phyloP scores from a whole-genome alignment of 2,888 invertebrate species.

The Thera britannica region DNA sequence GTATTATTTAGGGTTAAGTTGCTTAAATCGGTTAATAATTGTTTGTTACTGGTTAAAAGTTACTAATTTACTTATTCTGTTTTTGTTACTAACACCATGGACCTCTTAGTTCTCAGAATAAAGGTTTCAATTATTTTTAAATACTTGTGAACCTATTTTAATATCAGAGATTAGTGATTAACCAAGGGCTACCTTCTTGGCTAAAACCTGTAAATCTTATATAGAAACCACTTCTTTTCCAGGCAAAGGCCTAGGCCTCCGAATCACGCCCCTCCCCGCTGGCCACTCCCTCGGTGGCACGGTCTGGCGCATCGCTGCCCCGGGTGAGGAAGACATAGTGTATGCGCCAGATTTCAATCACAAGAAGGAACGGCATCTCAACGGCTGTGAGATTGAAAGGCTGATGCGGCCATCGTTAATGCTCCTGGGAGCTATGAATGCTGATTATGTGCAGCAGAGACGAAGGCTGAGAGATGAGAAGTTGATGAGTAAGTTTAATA shows the following conservation, averaged over 20 bases:
- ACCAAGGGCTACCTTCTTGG: too few relatives aligned
- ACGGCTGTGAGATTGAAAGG: conserved; percentile 96
- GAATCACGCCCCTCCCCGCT: conserved; percentile 97
- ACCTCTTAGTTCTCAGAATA: too few relatives aligned
- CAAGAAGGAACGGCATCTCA: conserved; percentile 98
- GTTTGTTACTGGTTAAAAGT: too few relatives aligned
- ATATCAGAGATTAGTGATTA: too few relatives aligned
- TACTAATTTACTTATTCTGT: too few relatives aligned
- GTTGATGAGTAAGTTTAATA: conserved; percentile 91
- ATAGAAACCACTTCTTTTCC: conserved; percentile 34
- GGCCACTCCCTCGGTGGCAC: conserved; percentile 99
- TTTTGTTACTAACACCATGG: too few relatives aligned
- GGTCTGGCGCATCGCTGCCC: conserved; percentile 99
- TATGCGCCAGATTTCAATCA: conserved; percentile 99
- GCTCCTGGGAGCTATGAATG: conserved; percentile 98
- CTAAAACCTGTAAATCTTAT: too few relatives aligned
- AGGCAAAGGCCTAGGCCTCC: conserved; percentile 98
- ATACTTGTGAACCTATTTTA: too few relatives aligned
- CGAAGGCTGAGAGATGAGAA: conserved; percentile 97
- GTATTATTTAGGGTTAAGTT: too few relatives aligned
- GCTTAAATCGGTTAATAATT: too few relatives aligned
- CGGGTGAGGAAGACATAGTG: conserved; percentile 99
- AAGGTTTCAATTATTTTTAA: too few relatives aligned
- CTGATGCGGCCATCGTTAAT: conserved; percentile 96
- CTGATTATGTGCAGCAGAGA: conserved; percentile 95